Conservation (phyloP, 2,797 vertebrate species). For the Synanceia verrucosa region DNA sequence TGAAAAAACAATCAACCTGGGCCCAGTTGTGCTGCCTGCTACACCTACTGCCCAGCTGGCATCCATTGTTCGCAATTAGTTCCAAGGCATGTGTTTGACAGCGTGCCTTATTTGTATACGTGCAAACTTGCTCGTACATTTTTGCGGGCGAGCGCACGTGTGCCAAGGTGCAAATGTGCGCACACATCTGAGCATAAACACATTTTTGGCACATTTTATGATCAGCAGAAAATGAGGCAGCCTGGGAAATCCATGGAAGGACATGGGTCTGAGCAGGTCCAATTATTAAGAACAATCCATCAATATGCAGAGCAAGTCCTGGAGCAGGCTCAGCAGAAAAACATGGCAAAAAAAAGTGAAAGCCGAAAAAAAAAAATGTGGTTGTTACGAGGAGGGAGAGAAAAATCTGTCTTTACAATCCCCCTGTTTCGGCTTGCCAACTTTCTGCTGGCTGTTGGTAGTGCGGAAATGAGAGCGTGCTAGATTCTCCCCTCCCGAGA, state of each 20-base stretch:
- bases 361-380: conserved; percentile 75
- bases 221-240: conserved; percentile 65
- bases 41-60: conserved; percentile 77
- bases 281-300: conserved; percentile 82
- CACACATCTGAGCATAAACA: conserved; percentile 20
- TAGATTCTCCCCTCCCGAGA: conserved; percentile 86
- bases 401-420: conserved; percentile 86
- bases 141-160: conserved; percentile 16
- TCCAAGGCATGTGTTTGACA: conserved; percentile 70
- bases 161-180: conserved; percentile 28
- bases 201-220: conserved; percentile 40
- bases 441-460: conserved; percentile 86
- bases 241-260: conserved; percentile 57
- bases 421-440: conserved; percentile 81
- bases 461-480: conserved; percentile 88
- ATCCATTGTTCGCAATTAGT: conserved; percentile 80
- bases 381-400: conserved; percentile 78
- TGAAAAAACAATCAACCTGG: conserved; percentile 74
- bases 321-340: conserved; percentile 80
- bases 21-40: conserved; percentile 62
- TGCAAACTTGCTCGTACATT: conserved; percentile 45
- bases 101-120: conserved; percentile 50
- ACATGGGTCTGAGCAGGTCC: conserved; percentile 57
- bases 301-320: conserved; percentile 78
- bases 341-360: conserved; percentile 69